Conservation (phyloP, 2,113 vertebrate species). For the Caretta caretta region DNA sequence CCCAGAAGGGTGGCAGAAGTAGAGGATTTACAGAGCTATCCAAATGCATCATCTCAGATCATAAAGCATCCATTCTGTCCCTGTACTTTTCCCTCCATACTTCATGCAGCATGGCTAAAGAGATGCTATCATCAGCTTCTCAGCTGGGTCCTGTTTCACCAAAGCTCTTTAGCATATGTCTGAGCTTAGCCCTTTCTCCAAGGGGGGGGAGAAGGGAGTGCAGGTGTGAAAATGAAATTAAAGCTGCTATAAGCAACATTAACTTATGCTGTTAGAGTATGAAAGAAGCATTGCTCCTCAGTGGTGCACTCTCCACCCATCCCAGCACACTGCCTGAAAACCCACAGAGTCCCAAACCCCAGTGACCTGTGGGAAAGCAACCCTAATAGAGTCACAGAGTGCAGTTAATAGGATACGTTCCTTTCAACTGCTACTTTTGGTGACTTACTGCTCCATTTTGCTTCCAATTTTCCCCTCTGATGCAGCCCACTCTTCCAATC, state of each 20-base stretch:
- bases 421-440: background rate
- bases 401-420: background rate
- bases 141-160: background rate
- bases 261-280: accelerated
- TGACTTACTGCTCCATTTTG: background rate
- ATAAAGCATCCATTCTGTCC: background rate
- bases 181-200: background rate
- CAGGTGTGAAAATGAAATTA: background rate
- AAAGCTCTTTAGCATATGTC: background rate
- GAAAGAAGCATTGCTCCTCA: background rate
- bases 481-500: background rate
- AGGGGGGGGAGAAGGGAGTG: background rate
- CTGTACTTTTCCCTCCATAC: background rate
- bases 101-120: background rate
- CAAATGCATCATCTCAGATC: background rate
- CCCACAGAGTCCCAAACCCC: background rate
- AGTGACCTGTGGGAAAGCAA: background rate
- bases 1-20: background rate
- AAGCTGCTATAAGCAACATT: background rate
- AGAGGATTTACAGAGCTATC: background rate
- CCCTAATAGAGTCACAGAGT: background rate
- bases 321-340: background rate
- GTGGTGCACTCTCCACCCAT: background rate
- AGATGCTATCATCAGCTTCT: background rate
- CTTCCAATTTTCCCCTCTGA: background rate